Percentiles rank a stretch among this genome's conserved stretches.
Evolutionary conservation across 2,797 vertebrate genomes (phyloP).

Genomic region (Sparus aurata): DNA sequence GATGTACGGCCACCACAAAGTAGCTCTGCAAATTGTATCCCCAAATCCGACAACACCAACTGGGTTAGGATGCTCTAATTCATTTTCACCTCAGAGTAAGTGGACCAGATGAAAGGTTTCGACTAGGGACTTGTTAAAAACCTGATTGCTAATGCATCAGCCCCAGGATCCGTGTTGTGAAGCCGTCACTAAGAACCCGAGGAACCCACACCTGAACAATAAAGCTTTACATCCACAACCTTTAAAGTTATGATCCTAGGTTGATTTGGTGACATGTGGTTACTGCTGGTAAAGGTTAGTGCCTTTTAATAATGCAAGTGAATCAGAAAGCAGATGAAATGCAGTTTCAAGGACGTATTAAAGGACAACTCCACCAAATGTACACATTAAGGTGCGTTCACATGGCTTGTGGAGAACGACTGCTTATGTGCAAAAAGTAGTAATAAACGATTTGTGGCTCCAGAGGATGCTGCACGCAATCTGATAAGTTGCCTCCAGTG

Average conservation of each 20-base stretch:
- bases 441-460: too few species aligned
- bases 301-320: background rate
- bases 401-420: too few species aligned
- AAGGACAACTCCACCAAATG: too few species aligned
- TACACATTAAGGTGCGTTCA: too few species aligned
- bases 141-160: background rate
- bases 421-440: too few species aligned
- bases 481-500: too few species aligned
- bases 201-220: background rate
- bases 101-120: constrained; percentile 13
- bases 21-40: background rate
- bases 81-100: background rate
- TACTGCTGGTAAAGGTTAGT: background rate
- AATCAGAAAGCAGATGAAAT: background rate
- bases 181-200: background rate
- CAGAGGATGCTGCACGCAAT: too few species aligned
- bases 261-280: background rate
- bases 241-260: background rate
- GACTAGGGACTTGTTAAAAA: background rate
- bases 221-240: constrained; percentile 2
- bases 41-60: background rate
- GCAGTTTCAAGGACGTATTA: background rate
- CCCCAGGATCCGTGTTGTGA: background rate
- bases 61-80: background rate
- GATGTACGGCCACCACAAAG: background rate